Percentiles rank a stretch among this genome's conserved stretches.
These are phyloP conservation scores for Zygothrica quintamaculata DNA, from an alignment of 2,888 invertebrate species.

Conservation along the genomic window DNA sequence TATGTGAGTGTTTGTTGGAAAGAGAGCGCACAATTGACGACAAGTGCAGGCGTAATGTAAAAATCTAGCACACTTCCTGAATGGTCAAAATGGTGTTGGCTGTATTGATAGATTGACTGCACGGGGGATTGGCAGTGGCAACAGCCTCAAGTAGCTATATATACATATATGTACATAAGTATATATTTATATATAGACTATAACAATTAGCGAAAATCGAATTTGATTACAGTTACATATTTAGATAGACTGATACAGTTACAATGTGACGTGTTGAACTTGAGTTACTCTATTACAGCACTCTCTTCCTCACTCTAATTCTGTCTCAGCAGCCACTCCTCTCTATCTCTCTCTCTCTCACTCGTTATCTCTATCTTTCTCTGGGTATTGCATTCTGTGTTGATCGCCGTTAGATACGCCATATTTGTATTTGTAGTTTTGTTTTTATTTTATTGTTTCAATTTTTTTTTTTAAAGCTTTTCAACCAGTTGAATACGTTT, in stretches of 20 bases:
- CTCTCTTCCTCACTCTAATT: slow-evolving; percentile 2
- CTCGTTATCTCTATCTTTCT: slow-evolving; percentile 2
- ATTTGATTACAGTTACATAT: slow-evolving; percentile 70
- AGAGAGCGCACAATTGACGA: slow-evolving; percentile 23
- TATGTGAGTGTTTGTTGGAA: slow-evolving; percentile 2
- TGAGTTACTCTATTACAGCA: slow-evolving; percentile 34
- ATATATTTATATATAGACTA: slow-evolving; percentile 4
- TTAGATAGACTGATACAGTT: slow-evolving; percentile 30
- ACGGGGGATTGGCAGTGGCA: too few species aligned
- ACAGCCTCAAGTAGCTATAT: not conserved
- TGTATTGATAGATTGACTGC: too few species aligned
- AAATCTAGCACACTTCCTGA: slow-evolving; percentile 70
- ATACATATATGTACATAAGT: not conserved
- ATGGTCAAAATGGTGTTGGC: slow-evolving; percentile 15
- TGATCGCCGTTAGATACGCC: slow-evolving; percentile 48
- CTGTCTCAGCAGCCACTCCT: not conserved
- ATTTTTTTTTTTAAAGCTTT: not conserved
- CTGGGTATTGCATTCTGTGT: slow-evolving; percentile 3
- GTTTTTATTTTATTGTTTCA: too few species aligned
- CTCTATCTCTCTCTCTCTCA: slow-evolving; percentile 3
- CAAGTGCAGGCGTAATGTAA: slow-evolving; percentile 65
- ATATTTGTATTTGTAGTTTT: slow-evolving; percentile 3
- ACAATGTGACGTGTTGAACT: slow-evolving; percentile 58
- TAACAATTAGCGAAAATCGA: slow-evolving; percentile 73
- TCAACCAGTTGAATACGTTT: slow-evolving; percentile 30